Percentiles rank a stretch among this genome's conserved stretches.
Conservation (phyloP, 2,888 invertebrate genomes). For the Acanthosepion lycidas region DNA sequence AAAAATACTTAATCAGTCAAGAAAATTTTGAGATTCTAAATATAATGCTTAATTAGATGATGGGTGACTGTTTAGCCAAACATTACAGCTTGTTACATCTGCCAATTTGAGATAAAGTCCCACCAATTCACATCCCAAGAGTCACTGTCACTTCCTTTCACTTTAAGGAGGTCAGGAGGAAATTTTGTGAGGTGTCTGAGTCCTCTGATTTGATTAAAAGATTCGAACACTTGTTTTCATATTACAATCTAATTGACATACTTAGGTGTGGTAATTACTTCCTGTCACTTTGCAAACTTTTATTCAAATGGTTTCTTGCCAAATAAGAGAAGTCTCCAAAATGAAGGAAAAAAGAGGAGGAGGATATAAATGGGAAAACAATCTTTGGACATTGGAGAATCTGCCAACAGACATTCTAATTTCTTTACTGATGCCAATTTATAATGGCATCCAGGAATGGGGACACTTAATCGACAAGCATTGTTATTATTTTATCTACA, state of each 20-base stretch:
- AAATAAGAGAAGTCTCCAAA: not conserved
- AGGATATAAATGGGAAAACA: not conserved
- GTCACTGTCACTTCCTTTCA: not conserved
- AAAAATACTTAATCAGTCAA: no score
- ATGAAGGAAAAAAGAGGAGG: no score
- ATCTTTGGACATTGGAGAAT: not conserved
- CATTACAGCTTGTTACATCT: no score
- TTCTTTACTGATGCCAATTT: not conserved
- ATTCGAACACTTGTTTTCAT: not conserved
- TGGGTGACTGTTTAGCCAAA: no score
- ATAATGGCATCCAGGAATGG: not conserved
- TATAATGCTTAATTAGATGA: no score
- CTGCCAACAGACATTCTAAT: not conserved
- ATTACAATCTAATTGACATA: not conserved
- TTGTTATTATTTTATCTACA: not conserved
- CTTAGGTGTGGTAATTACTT: not conserved
- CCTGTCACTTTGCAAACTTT: not conserved
- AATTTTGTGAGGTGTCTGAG: not conserved
- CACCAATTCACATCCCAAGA: not conserved
- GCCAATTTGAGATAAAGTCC: not conserved
- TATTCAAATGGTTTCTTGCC: not conserved
- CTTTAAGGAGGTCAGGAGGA: not conserved
- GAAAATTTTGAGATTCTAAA: no score
- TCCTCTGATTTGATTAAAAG: not conserved
- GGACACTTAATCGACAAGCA: not conserved